phyloP scores from a whole-genome alignment of 2,113 vertebrate genomes.

The Antechinus flavipes region DNA sequence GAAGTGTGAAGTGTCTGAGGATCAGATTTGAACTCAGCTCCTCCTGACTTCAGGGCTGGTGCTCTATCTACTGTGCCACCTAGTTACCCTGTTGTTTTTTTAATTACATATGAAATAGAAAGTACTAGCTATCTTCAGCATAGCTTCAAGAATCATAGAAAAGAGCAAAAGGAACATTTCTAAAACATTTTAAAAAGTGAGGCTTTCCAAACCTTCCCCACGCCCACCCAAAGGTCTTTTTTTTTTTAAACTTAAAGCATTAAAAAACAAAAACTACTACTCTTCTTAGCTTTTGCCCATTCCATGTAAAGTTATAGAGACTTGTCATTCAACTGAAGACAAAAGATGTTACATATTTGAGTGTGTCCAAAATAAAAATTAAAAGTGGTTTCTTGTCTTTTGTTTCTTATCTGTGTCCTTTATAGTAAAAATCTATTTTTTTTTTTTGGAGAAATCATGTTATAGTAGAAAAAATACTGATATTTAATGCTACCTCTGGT shows the following conservation, averaged over 20 bases:
- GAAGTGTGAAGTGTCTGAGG: no score
- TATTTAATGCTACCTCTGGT: not conserved
- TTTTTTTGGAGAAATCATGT: not conserved
- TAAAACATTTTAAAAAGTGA: not conserved
- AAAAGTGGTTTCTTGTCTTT: not conserved
- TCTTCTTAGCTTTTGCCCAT: not conserved
- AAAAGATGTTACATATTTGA: not conserved
- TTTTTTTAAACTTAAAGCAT: slow-evolving; percentile 21
- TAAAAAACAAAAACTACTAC: not conserved
- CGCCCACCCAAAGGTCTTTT: not conserved
- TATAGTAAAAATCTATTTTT: not conserved
- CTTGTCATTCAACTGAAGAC: not conserved
- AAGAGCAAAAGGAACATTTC: not conserved
- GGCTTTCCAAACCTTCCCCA: not conserved
- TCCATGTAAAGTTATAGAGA: not conserved
- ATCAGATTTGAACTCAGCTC: no score
- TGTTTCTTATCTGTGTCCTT: not conserved
- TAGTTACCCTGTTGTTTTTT: no score
- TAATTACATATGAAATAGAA: not conserved
- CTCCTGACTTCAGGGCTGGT: no score
- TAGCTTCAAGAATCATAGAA: not conserved
- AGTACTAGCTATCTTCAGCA: not conserved
- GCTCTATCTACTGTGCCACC: no score
- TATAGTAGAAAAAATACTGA: not conserved
- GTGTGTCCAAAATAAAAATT: not conserved